Evolutionary conservation across 2,113 vertebrate genomes (phyloP), one percentile per base, ranked within the genome.

Genomic region (Uropsilus gracilis): DNA sequence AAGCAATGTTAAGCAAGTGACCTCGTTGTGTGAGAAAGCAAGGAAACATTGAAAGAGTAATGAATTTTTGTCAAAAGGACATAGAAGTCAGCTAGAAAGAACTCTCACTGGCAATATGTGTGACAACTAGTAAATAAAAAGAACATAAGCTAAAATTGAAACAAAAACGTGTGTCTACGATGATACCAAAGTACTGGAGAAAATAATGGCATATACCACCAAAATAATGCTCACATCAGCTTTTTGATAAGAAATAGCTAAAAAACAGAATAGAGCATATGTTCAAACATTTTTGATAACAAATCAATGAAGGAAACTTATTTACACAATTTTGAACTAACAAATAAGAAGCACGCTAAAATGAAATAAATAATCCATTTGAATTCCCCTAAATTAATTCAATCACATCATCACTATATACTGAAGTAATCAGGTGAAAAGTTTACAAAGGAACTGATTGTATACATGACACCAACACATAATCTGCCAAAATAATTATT

Each of bases 311-410:
- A 9, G 48, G 18, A 88, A 80, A 61, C 6, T 69, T 89, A 7
- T 83, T 95, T 85, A 53, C 17, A 46, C 7, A 89, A 92, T 80
- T 90, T 37, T 46, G 24, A 86, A 13, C 5, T 53, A 44, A 91
- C 81, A 93, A 85, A 78, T 72, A 9, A 63, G 81, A 50, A 75
- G 34, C 11, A 81, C 39, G 42, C 30, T 59, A 76, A 95, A 90
- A 75, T 42, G 39, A 53, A 18, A 53, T 14, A 89, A 42, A 81
- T 37, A 63, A 75, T 34, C 6, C 5, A 72, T 82, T 83, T 89
- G 9, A 5, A 59, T 16, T 32, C 61, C 14, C 8, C 44, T 86
- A 26, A 82, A 61, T 64, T 86, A 55, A 87, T 87, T 72, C 28
- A 76, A 26, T 86, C 22, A 80, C 72, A 78, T 63, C 59, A 64